Evolutionary conservation across 2,888 invertebrate species (phyloP), one percentile per base, ranked within the genome.

Genomic region (Limulus polyphemus): DNA sequence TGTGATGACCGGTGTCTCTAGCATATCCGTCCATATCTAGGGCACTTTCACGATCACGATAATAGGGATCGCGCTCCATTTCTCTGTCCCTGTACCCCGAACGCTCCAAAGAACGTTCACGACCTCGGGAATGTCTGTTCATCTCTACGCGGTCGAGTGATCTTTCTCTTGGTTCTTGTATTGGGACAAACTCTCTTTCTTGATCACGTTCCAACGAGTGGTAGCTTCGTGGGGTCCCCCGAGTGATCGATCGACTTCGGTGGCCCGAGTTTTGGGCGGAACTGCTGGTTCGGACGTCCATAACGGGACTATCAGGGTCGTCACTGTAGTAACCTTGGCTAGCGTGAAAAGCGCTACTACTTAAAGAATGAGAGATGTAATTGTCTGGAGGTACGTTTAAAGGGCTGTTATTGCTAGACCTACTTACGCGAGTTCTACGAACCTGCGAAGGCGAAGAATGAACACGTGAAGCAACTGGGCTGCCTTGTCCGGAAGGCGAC

Each of bases 151-250:
- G 79, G 74, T 84, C 84, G 65, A 84, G 77, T 62, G 83, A 83
- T 64, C 84, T 80, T 73, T 84, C 83, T 74, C 87, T 76, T 77
- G 87, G 81, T 50, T 64, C 63, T 10, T 90, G 80, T 69, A 87
- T 87, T 67, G 90, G 90, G 71, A 90, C 84, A 79, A 91, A 91
- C 78, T 90, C 90, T 71, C 90, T 83, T 76, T 88, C 88, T 51
- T 67, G 68, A 52, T 83, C 82, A 65, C 84, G 78, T 76, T 84
- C 84, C 72, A 88, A 80, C 71, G 87, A 87, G 64, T 70, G 75
- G 71, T 72, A 75, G 63, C 66, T 78, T 70, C 74, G 76, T 16
- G 16, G 10, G 58, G 64, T 63, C 46, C 63, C 66, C 32, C 66
- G 60, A 32, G 66, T 66, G 52, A 64, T 64, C 32, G 66, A 66